These are phyloP conservation scores for Cenopis cana DNA, from an alignment of 2,888 invertebrate species.

Conservation along the genomic window DNA sequence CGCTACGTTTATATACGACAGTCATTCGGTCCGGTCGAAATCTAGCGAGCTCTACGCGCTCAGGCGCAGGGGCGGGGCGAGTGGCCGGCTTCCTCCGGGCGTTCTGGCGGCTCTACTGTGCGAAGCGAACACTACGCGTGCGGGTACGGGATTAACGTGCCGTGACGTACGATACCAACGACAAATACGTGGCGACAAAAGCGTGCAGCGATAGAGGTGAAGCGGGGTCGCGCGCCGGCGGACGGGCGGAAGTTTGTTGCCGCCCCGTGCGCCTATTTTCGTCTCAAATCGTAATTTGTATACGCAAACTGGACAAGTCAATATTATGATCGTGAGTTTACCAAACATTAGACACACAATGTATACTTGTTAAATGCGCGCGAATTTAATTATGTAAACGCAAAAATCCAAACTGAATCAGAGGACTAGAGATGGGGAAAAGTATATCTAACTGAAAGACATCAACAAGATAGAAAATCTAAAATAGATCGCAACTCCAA, in stretches of 20 bases:
- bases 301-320: neutral
- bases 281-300: constrained; percentile 17
- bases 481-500: neutral
- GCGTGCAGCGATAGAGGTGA: constrained; percentile 24
- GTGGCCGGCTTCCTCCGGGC: constrained; percentile 53
- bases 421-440: neutral
- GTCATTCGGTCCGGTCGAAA: constrained; percentile 4
- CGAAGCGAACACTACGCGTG: constrained; percentile 16
- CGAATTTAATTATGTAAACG: neutral
- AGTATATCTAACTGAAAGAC: neutral
- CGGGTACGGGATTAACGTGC: neutral
- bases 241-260: constrained; percentile 29
- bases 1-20: neutral
- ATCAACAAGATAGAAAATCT: neutral
- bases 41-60: constrained; percentile 41
- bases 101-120: constrained; percentile 27
- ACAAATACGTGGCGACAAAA: neutral
- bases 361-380: neutral
- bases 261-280: constrained; percentile 21
- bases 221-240: constrained; percentile 20
- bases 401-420: no score
- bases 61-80: constrained; percentile 33
- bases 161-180: neutral
- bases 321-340: constrained; percentile 5
- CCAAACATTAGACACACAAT: neutral